Evolutionary conservation across 30 jellyfish, hydroid and myxozoan genomes (phyloP), one percentile per base, ranked within the genome.

Genomic region (Turritopsis dohrnii): DNA sequence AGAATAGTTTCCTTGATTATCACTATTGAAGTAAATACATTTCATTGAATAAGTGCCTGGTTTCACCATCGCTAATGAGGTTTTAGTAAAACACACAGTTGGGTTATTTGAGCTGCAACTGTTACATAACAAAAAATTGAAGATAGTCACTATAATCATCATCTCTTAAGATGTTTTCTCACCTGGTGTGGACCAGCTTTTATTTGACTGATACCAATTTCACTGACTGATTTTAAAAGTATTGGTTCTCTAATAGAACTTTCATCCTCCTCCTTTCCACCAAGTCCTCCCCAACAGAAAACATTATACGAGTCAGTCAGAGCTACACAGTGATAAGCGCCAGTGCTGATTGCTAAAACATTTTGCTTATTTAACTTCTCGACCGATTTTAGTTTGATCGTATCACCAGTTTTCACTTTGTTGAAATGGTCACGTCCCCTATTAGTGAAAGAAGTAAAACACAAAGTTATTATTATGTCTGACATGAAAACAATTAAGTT

Each of bases 121-220:
- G n/a, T n/a, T n/a, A n/a, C n/a, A n/a, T n/a, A n/a, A n/a, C n/a
- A n/a, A n/a, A n/a, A n/a, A n/a, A n/a, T n/a, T n/a, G n/a, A n/a
- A n/a, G n/a, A 13, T 41, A 41, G 13, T 3, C 5, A 41, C 9
- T 41, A 3, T 41, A 3, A 41, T 8, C 77, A 69, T 19, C 16
- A 16, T 69, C 8, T n/a, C 9, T 21, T 1, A 69, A 21, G 9
- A 8, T 27, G 21, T 9, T n/a, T 54, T 13, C 75, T 29, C 74
- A 88, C 96, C 92, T 90, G 97, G 52, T 86, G 84, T 19, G 97
- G 97, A 3, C 97, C 97, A 72, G 97, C 97, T 20, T 84, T 84
- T 9, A 86, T 72, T 5, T 71, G 83, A 71, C 31, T 25, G 19
- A 82, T 41, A 65, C 84, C 84, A 28, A 82, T 23, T 41, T 69